Evolutionary conservation across 1,140 invertebrate genomes (phyloP).

Genomic region (Metaphire vulgaris): DNA sequence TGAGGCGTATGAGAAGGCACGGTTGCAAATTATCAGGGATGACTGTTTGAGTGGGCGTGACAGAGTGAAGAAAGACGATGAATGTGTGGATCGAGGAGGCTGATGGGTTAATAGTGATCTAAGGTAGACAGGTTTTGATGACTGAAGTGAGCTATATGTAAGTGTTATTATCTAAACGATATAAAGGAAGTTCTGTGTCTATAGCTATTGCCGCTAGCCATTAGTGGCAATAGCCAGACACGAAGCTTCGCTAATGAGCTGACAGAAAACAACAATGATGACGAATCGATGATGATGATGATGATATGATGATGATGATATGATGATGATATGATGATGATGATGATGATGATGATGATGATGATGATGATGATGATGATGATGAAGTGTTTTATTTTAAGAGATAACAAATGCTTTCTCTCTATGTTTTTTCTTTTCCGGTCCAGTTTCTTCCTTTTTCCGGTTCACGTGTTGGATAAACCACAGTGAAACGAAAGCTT

Average conservation of each 20-base stretch:
- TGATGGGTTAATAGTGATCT: neutral
- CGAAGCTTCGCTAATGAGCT: neutral
- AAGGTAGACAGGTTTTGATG: neutral
- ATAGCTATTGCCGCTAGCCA: neutral
- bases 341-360: conserved; percentile 1
- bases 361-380: conserved; percentile 3
- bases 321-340: conserved; percentile 1
- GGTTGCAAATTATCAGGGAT: no score
- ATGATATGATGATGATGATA: conserved; percentile 1
- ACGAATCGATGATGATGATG: neutral
- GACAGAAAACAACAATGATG: neutral
- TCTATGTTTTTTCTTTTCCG: neutral
- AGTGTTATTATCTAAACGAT: no score
- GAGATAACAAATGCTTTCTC: neutral
- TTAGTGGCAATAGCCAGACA: neutral
- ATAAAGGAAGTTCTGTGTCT: neutral
- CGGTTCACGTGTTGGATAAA: neutral
- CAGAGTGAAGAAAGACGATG: no score
- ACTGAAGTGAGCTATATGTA: neutral
- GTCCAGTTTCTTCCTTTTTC: neutral
- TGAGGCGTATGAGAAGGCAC: no score
- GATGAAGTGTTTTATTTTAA: neutral
- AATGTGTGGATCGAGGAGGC: no score
- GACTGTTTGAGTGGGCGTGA: no score
- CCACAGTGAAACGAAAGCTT: neutral